phyloP scores from a whole-genome alignment of 2,113 vertebrate species.

The Crypturellus undulatus region DNA sequence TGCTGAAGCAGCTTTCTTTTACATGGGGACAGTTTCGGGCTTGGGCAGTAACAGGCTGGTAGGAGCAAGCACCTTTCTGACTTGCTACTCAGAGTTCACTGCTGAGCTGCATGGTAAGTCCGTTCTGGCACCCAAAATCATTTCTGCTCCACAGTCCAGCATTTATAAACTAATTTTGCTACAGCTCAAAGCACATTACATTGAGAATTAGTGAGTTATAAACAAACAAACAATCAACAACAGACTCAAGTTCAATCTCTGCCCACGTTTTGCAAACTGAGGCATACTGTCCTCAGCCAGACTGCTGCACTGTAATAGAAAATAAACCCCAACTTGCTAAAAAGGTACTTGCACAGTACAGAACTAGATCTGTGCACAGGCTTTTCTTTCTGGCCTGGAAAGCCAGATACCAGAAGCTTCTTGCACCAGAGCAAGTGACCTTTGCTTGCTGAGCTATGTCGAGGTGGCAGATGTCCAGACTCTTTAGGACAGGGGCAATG shows the following conservation, averaged over 20 bases:
- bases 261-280: neutral
- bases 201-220: constrained; percentile 7
- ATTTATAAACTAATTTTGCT: constrained; percentile 10
- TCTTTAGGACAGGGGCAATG: neutral
- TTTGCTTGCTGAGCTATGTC: neutral
- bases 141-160: constrained; percentile 3
- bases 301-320: neutral
- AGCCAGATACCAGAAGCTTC: neutral
- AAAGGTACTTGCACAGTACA: neutral
- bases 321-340: neutral
- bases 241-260: constrained; percentile 18
- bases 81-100: constrained; percentile 15
- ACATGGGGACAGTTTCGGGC: neutral
- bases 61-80: neutral
- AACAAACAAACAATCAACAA: constrained; percentile 5
- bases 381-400: neutral
- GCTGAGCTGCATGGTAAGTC: constrained; percentile 17
- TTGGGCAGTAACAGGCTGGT: neutral
- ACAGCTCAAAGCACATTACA: constrained; percentile 35
- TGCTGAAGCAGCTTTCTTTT: neutral
- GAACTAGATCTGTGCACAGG: neutral
- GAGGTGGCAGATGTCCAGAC: neutral
- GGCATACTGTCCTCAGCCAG: neutral
- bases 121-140: constrained; percentile 5
- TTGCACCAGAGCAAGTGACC: neutral